These are phyloP conservation scores for Plodia interpunctella DNA, from an alignment of 1,140 invertebrate species.

Conservation along the genomic window DNA sequence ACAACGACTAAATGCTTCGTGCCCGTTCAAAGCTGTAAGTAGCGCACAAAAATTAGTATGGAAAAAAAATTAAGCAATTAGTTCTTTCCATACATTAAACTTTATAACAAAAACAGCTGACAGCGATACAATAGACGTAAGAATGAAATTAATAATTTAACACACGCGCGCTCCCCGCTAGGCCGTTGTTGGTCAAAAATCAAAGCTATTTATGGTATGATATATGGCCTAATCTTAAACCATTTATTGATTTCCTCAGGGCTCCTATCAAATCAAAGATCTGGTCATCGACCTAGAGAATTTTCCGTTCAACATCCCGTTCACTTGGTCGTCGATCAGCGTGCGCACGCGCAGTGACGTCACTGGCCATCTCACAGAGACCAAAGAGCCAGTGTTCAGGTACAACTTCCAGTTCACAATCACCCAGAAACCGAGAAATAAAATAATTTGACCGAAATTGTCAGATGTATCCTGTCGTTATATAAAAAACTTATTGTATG, in stretches of 20 bases:
- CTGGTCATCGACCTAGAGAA: constrained; percentile 27
- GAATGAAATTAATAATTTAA: no score
- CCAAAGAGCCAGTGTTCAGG: background rate
- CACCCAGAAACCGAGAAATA: background rate
- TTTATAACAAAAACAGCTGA: no score
- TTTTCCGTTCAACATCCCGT: constrained; percentile 28
- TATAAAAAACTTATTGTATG: no score
- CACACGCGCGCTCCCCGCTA: no score
- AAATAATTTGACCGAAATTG: no score
- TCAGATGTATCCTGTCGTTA: no score
- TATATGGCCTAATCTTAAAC: background rate
- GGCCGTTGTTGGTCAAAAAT: no score
- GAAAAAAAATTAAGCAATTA: no score
- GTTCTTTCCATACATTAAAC: no score
- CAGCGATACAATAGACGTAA: no score
- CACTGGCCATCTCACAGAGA: constrained; percentile 10
- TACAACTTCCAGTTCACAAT: background rate
- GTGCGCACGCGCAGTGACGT: constrained; percentile 24
- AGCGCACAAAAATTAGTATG: no score
- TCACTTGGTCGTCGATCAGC: constrained; percentile 26
- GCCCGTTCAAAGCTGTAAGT: constrained; percentile 27
- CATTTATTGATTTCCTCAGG: constrained; percentile 18
- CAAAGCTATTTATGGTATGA: no score
- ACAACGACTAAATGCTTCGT: constrained; percentile 24
- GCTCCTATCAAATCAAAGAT: constrained; percentile 23